Conservation (phyloP, 2,888 invertebrate genomes). For the Lasioglossum calceatum region DNA sequence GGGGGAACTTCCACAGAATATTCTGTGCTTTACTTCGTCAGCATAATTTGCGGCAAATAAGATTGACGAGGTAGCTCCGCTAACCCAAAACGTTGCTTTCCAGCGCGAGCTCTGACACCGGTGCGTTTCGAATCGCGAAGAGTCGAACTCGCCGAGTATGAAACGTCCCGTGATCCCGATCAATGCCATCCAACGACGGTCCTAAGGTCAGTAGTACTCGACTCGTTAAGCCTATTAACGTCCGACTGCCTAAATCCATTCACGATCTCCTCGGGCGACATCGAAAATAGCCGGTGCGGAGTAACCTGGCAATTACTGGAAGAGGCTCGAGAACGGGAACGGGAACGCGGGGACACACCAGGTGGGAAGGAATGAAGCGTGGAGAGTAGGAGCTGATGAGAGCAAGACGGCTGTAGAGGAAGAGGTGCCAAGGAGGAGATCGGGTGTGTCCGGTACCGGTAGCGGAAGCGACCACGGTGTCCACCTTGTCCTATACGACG, state of each 20-base stretch:
- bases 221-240: conserved; percentile 12
- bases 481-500: conserved; percentile 44
- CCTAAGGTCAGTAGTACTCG: conserved; percentile 22
- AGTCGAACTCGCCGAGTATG: background rate
- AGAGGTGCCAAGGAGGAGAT: conserved; percentile 31
- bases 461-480: conserved; percentile 57
- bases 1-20: background rate
- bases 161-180: background rate
- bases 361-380: conserved; percentile 1
- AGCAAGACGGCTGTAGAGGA: background rate
- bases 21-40: background rate
- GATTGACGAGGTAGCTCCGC: background rate
- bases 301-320: conserved; percentile 9
- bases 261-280: conserved; percentile 17
- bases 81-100: background rate
- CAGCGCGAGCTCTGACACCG: background rate
- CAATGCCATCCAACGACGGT: background rate
- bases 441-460: conserved; percentile 45
- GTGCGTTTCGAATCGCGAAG: background rate
- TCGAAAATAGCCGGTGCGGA: conserved; percentile 3
- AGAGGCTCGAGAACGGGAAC: background rate
- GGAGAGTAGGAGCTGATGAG: background rate
- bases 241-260: background rate
- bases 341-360: conserved; percentile 5
- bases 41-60: background rate